Base-by-base conservation (phyloP, 2,797 vertebrate species). In the Chiloscyllium punctatum region DNA sequence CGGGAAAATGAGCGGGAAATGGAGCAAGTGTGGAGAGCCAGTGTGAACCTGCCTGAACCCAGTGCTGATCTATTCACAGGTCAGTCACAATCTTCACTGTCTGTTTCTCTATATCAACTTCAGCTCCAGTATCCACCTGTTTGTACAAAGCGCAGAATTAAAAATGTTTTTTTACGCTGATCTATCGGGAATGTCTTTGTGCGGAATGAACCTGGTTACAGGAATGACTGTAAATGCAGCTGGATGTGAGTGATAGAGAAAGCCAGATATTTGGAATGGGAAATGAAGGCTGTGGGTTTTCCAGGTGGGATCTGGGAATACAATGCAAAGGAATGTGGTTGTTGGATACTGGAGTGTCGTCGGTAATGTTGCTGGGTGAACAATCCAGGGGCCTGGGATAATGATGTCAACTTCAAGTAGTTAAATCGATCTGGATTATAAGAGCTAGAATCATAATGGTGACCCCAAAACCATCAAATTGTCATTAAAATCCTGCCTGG, bases 1-100 rank as follows among this genome's bases (percentile, higher is more conserved):
- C 97, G 99, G 96, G 96, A 96, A 97, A 0, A 0, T 0, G 62
- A 2, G 0, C 97, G 37, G 96, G 97, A 98, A 96, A 98, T 99
- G 98, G 99, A 99, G 97, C 97, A 98, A 95, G 96, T 99, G 16
- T 99, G 99, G 99, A 97, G 98, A 96, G 98, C 97, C 0, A 99
- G 98, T 0, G 96, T 96, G 94, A 99, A 98, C 96, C 97, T 99
- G 69, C 51, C 79, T 0, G 97, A 98, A 0, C 98, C 99, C 0
- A 0, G n/a, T 0, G 98, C 98, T 0, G 98, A 99, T 97, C 98
- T 99, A 92, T 99, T 99, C 96, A 99, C 98, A 0, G 98, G 99
- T 92, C 37, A 7, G 8, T 13, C n/a, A 37, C 8, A 18, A 18
- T 23, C 0, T 25, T 42, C 23, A 2, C 33, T 37, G 33, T 21